A percentile compares a stretch with the other conserved stretches of the same genome.
Conservation (phyloP, 2,888 invertebrate genomes). For the Scaptomyza caliginosa region DNA sequence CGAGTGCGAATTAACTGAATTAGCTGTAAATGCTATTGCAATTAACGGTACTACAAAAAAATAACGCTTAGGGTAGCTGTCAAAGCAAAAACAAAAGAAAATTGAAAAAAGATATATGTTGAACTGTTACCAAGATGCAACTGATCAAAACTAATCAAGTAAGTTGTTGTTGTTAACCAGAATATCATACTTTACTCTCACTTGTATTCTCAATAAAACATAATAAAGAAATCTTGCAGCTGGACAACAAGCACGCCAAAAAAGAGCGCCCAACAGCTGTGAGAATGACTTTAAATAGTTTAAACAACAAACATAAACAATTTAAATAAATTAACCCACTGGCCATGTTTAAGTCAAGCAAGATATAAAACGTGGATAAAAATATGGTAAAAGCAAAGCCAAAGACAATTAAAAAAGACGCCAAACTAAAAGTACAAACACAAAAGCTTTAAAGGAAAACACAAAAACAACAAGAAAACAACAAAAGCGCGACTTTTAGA, state of each 20-base stretch:
- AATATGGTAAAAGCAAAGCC: conserved; percentile 37
- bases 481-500: conserved; percentile 24
- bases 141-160: too few species aligned
- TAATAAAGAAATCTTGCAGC: conserved; percentile 18
- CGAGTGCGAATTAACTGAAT: conserved; percentile 69
- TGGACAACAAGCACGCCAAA: conserved; percentile 7
- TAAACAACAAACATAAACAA: conserved; percentile 46
- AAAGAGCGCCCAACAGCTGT: conserved; percentile 12
- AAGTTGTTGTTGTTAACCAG: too few species aligned
- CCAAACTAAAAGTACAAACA: conserved; percentile 18
- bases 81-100: conserved; percentile 5
- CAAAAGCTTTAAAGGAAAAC: conserved; percentile 13
- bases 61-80: conserved; percentile 32
- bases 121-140: conserved; percentile 3
- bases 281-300: conserved; percentile 47
- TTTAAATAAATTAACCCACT: conserved; percentile 39
- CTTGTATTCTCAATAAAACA: too few species aligned
- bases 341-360: conserved; percentile 38
- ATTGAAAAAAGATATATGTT: conserved; percentile 6
- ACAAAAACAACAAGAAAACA: conserved; percentile 23
- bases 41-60: conserved; percentile 58
- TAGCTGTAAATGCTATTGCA: conserved; percentile 59
- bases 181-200: too few species aligned
- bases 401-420: conserved; percentile 44
- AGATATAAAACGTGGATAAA: conserved; percentile 10